These are phyloP conservation scores for Crotalus helleri DNA, from an alignment of 2,113 vertebrate species.

Conservation along the genomic window DNA sequence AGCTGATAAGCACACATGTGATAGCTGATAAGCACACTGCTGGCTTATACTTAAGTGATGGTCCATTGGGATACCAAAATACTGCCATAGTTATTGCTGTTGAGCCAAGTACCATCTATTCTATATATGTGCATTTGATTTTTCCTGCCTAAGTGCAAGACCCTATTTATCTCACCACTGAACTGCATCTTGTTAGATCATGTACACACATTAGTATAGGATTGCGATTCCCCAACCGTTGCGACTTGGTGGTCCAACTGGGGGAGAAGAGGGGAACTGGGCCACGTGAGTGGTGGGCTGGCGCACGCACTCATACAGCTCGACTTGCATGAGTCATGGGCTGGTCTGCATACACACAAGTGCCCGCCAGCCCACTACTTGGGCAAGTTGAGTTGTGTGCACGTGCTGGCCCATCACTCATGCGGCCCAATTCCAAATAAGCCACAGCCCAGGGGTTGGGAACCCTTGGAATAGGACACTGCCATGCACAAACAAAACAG, in stretches of 20 bases:
- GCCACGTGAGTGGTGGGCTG: neutral
- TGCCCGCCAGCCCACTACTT: neutral
- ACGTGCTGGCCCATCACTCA: neutral
- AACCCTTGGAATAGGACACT: neutral
- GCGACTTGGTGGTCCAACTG: neutral
- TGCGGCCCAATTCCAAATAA: neutral
- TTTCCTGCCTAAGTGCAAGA: neutral
- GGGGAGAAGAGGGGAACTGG: neutral
- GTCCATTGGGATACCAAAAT: neutral
- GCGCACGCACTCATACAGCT: neutral
- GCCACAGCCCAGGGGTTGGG: neutral
- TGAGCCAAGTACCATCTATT: neutral
- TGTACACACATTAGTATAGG: neutral
- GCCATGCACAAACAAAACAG: neutral
- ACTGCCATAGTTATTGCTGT: neutral
- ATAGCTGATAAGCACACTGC: neutral
- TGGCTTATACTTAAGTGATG: neutral
- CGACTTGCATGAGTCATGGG: neutral
- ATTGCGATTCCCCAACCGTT: neutral
- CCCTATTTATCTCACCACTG: neutral
- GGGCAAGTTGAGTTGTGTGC: neutral
- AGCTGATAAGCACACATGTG: no score
- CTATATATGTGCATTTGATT: neutral
- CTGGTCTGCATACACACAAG: neutral
- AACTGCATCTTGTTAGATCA: neutral